These are phyloP conservation scores for Ornithoptera priamus DNA, from an alignment of 2,888 invertebrate genomes.

Conservation along the genomic window DNA sequence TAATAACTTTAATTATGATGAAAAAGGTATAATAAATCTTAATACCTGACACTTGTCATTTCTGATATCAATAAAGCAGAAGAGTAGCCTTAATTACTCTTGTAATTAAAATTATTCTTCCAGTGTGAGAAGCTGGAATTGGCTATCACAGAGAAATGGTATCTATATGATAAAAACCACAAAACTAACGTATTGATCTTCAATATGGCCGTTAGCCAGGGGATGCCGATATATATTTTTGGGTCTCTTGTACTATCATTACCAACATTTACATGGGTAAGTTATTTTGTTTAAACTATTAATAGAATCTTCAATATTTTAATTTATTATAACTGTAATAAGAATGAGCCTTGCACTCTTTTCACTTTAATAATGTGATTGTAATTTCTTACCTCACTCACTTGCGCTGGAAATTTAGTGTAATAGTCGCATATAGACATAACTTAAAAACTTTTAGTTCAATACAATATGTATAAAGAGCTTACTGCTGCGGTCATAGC, in stretches of 20 bases:
- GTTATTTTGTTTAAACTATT: background rate
- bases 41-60: no score
- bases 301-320: background rate
- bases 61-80: no score
- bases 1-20: no score
- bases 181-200: slow-evolving; percentile 57
- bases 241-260: slow-evolving; percentile 61
- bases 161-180: slow-evolving; percentile 55
- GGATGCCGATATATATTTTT: slow-evolving; percentile 71
- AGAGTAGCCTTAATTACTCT: no score
- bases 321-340: background rate
- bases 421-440: no score
- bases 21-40: no score
- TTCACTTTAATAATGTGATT: no score
- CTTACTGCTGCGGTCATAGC: background rate
- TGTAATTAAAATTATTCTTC: background rate
- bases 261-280: slow-evolving; percentile 71
- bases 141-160: slow-evolving; percentile 66
- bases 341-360: no score
- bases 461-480: background rate
- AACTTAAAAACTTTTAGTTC: no score
- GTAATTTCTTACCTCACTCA: no score
- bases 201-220: slow-evolving; percentile 59
- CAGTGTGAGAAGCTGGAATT: slow-evolving; percentile 50
- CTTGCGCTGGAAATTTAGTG: no score